A percentile compares a stretch with the other conserved stretches of the same genome.
Conservation (phyloP, 64 coral and sea anemone genomes). For the Platygyra sinensis region DNA sequence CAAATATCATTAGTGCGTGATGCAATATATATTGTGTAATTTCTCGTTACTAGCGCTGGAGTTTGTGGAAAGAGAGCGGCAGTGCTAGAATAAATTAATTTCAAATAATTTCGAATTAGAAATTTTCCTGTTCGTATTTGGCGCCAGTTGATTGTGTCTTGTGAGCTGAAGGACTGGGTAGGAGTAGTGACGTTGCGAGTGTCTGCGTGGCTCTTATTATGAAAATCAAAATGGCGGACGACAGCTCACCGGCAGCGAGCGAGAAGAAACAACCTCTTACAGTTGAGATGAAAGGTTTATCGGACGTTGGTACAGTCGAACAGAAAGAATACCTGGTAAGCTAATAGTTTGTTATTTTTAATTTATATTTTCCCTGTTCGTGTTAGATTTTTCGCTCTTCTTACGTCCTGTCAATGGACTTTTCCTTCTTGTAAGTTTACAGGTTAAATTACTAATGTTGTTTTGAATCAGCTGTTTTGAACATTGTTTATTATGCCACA, state of each 20-base stretch:
- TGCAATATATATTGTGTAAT: too few relatives aligned
- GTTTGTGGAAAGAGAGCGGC: too few relatives aligned
- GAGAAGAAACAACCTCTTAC: not conserved
- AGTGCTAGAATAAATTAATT: too few relatives aligned
- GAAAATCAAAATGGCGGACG: constrained; percentile 61
- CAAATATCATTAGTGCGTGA: too few relatives aligned
- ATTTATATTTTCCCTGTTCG: not conserved
- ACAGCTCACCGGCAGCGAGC: not conserved
- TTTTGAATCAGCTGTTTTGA: constrained; percentile 9
- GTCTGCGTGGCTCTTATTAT: constrained; percentile 53
- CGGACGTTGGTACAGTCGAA: not conserved
- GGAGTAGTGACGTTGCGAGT: constrained; percentile 55
- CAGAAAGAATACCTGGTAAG: constrained; percentile 8
- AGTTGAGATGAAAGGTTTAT: not conserved
- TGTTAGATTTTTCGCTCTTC: not conserved
- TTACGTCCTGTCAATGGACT: not conserved
- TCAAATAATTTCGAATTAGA: too few relatives aligned
- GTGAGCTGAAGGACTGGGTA: constrained; percentile 14
- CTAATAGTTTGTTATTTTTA: not conserved
- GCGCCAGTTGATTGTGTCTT: not conserved
- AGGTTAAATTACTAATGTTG: not conserved
- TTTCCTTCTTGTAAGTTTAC: not conserved
- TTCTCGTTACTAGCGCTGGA: too few relatives aligned
- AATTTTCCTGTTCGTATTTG: not conserved
- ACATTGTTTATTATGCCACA: not conserved